Percentiles rank a stretch among this genome's conserved stretches.
Evolutionary conservation across 2,888 invertebrate species (phyloP).

Genomic region (Polymixis lichenea): DNA sequence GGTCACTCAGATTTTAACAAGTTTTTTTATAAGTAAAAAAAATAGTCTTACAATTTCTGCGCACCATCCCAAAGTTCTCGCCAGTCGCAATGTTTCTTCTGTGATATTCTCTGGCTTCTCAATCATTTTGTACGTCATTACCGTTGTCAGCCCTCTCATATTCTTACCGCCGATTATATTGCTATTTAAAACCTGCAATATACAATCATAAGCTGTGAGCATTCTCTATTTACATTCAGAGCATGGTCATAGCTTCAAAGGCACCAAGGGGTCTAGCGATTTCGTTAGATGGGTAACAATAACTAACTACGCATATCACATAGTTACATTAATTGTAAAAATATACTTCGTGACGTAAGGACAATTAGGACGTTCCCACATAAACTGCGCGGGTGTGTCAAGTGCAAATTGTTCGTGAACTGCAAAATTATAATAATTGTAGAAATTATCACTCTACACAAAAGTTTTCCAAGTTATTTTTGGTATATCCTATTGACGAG

Average conservation of each 20-base stretch:
- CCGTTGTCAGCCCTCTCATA: conserved; percentile 92
- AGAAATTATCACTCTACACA: conserved; percentile 43
- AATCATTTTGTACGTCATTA: conserved; percentile 93
- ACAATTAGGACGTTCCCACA: conserved; percentile 1
- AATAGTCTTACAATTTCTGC: conserved; percentile 94
- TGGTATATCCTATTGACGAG: conserved; percentile 29
- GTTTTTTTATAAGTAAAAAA: no score
- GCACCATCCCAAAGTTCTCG: conserved; percentile 97
- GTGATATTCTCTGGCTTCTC: conserved; percentile 91
- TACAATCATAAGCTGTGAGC: neutral
- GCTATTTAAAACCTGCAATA: conserved; percentile 93
- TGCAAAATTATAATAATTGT: neutral
- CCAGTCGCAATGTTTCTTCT: conserved; percentile 93
- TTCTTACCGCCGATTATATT: conserved; percentile 96
- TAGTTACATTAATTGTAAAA: conserved; percentile 11
- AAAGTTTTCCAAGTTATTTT: conserved; percentile 33
- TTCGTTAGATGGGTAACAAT: conserved; percentile 17
- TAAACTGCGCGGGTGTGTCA: conserved; percentile 42
- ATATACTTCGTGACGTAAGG: conserved; percentile 31
- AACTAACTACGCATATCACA: conserved; percentile 11
- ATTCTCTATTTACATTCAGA: no score
- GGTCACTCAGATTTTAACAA: no score
- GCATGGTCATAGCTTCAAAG: neutral
- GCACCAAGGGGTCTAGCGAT: conserved; percentile 5
- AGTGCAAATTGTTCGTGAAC: conserved; percentile 24